Conservation (phyloP, 1,140 invertebrate genomes). For the Bombyx mandarina region DNA sequence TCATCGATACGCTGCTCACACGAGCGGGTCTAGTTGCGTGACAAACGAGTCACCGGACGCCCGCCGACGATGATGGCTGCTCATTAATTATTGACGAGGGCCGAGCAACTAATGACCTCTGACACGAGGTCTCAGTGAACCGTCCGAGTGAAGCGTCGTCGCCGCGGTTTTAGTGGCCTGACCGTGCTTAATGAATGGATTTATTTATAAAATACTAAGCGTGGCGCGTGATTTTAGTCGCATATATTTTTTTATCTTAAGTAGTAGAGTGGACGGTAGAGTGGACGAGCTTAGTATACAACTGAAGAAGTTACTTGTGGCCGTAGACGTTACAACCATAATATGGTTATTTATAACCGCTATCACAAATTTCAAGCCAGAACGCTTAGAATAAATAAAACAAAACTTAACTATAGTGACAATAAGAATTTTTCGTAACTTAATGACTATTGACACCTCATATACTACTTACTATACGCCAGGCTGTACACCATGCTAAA, state of each 20-base stretch:
- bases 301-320: too few species aligned
- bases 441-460: too few species aligned
- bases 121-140: slow-evolving; percentile 14
- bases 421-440: too few species aligned
- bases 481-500: too few species aligned
- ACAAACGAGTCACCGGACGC: slow-evolving; percentile 16
- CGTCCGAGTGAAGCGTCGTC: not conserved
- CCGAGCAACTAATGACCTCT: slow-evolving; percentile 24
- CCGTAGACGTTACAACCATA: too few species aligned
- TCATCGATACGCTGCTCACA: slow-evolving; percentile 6
- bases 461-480: too few species aligned
- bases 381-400: too few species aligned
- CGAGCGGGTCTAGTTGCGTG: slow-evolving; percentile 8
- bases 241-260: not conserved
- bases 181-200: not conserved
- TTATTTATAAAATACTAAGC: not conserved
- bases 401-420: too few species aligned
- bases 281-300: too few species aligned
- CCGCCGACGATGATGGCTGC: slow-evolving; percentile 2
- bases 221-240: not conserved
- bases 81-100: slow-evolving; percentile 10
- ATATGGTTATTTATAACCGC: too few species aligned
- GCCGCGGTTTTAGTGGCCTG: not conserved
- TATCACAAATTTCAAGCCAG: too few species aligned
- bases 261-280: not conserved